Evolutionary conservation across 2,113 vertebrate species (phyloP).

Genomic region (Ptilorrhoa leucosticta): DNA sequence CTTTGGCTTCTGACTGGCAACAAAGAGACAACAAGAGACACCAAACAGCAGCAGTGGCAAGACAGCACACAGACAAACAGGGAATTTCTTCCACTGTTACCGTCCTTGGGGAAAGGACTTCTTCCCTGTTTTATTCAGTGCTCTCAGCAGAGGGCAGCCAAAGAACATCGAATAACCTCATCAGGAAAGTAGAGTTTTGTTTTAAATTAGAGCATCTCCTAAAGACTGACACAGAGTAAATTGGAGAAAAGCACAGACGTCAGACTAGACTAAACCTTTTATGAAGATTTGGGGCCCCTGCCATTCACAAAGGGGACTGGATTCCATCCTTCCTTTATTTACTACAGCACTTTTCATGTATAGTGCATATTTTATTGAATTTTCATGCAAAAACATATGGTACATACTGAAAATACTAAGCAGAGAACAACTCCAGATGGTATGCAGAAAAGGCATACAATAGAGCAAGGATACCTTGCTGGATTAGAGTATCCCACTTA

Average conservation of each 20-base stretch:
- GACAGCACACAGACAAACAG: fast-evolving
- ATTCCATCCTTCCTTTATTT: conserved; percentile 50
- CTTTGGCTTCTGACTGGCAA: not conserved
- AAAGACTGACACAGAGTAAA: conserved; percentile 36
- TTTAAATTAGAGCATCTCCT: conserved; percentile 43
- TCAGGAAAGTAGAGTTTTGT: not conserved
- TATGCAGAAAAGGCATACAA: conserved; percentile 51
- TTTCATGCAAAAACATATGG: conserved; percentile 68
- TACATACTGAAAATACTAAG: conserved; percentile 61
- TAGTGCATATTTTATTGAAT: conserved; percentile 64
- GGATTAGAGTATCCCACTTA: conserved; percentile 48
- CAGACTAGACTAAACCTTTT: conserved; percentile 57
- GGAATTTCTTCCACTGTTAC: not conserved
- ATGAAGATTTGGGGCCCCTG: conserved; percentile 52
- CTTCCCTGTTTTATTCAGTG: not conserved
- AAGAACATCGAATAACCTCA: not conserved
- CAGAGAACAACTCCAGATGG: conserved; percentile 63
- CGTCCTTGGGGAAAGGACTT: not conserved
- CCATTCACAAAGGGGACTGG: conserved; percentile 38
- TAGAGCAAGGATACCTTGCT: conserved; percentile 50
- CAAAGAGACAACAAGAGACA: not conserved
- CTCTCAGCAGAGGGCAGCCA: conserved; percentile 76
- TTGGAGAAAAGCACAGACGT: conserved; percentile 40
- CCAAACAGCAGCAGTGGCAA: not conserved
- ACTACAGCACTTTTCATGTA: conserved; percentile 58